These are phyloP conservation scores for Campaea margaritaria DNA, from an alignment of 2,888 invertebrate species.

Conservation along the genomic window DNA sequence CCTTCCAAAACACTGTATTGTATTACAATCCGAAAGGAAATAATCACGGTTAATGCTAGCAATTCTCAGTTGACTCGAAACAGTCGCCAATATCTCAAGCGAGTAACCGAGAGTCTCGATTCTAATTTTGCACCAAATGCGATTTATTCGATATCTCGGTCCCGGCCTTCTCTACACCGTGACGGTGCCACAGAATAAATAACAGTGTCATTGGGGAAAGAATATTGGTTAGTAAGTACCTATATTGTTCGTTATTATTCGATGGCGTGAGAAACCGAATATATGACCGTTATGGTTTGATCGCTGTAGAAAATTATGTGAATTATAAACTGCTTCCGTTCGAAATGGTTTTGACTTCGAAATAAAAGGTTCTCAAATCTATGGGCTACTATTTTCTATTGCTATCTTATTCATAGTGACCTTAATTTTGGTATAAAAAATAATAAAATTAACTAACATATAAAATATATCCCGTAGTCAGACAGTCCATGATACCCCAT, in stretches of 20 bases:
- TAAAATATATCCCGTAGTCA: not conserved
- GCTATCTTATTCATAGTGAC: no score
- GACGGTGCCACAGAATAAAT: not conserved
- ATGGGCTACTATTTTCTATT: no score
- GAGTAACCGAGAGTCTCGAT: no score
- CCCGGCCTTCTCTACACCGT: no score
- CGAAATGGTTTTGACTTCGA: not conserved
- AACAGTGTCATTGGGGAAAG: not conserved
- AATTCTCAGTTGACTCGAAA: no score
- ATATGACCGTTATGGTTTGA: not conserved
- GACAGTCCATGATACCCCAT: conserved; percentile 7
- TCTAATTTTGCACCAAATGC: no score
- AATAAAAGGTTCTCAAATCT: not conserved
- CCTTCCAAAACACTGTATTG: no score
- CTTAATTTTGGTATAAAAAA: no score
- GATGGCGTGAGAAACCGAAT: conserved; percentile 20
- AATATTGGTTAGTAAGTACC: conserved; percentile 3
- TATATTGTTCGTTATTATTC: conserved; percentile 7
- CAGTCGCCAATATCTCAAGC: no score
- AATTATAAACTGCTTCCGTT: conserved; percentile 10
- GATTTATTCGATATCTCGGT: no score
- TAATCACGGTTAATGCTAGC: no score
- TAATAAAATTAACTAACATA: not conserved
- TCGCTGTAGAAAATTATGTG: conserved; percentile 3
- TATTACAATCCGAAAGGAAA: no score